Evolutionary conservation across 2,888 invertebrate genomes (phyloP).

Genomic region (Sipha maydis): DNA sequence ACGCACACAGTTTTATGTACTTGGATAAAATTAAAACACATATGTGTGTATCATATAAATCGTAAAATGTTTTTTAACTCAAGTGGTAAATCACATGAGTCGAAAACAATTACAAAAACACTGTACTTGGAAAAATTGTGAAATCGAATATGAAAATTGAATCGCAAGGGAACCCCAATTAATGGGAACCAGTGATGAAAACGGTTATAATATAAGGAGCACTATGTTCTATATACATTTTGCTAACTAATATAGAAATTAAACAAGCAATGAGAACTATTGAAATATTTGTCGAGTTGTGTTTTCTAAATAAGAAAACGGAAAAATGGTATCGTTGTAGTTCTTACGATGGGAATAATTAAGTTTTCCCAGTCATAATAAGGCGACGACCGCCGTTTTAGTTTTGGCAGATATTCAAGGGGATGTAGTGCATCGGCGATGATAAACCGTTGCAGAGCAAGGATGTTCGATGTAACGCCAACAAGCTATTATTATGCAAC

Average conservation of each 20-base stretch:
- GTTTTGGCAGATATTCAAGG: slow-evolving; percentile 31
- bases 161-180: too few species aligned
- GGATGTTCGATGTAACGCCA: not conserved
- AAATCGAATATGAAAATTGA: not conserved
- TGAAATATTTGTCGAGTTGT: not conserved
- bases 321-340: not conserved
- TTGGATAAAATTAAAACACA: not conserved
- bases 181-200: too few species aligned
- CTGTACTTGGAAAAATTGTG: not conserved
- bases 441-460: slow-evolving; percentile 21
- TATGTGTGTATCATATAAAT: not conserved
- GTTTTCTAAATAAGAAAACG: not conserved
- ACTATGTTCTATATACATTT: not conserved
- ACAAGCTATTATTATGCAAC: slow-evolving; percentile 52
- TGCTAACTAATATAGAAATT: too few species aligned
- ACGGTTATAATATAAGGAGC: not conserved
- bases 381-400: not conserved
- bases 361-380: slow-evolving; percentile 1
- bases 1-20: not conserved
- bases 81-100: too few species aligned
- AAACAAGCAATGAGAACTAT: not conserved
- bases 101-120: too few species aligned
- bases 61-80: not conserved
- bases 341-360: not conserved
- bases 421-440: slow-evolving; percentile 13